Evolutionary conservation across 2,797 vertebrate species (phyloP), one percentile per base, ranked within the genome.

Genomic region (Poecilia velifera): DNA sequence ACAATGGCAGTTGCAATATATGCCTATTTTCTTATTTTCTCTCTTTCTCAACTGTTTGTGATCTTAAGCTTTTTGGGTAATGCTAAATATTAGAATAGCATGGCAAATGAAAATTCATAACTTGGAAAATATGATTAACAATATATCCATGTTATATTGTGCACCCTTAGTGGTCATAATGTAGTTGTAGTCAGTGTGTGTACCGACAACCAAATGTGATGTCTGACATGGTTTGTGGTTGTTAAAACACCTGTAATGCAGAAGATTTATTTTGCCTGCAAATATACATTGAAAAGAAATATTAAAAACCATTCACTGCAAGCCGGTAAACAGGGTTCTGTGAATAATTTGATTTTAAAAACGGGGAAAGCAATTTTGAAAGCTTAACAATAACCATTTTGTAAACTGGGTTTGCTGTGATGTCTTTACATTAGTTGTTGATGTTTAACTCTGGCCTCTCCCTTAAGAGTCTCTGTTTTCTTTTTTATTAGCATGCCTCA

Each of bases 401-500:
- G 34, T 12, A 68, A 68, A 41, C 6, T 53, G 10, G 16, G 1
- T 64, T 64, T 68, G 20, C 10, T 43, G 36, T 6, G 13, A 43
- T 41, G 39, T 13, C 64, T 68, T 68, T 6, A 39, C 62, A 66
- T 36, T 66, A 13, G 36, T 25, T 68, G 64, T 68, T 41, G 64
- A 43, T 43, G 22, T 68, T 68, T 68, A 68, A 68, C 36, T 25
- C 36, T 25, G 64, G 64, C 36, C 64, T 68, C 36, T 68, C 22
- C 36, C 47, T 73, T 74, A 55, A n/a, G 34, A 36, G 64, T 45
- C 47, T 36, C 20, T 20, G 18, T 76, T 74, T 76, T 31, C 45
- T 82, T 76, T 74, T 70, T 74, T 83, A 34, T 71, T 57, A 77
- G 31, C 55, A 47, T 55, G 43, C 73, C 74, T 78, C 64, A 47